Conservation (phyloP, 2,113 vertebrate genomes). For the Leptobrachium ailaonicum region DNA sequence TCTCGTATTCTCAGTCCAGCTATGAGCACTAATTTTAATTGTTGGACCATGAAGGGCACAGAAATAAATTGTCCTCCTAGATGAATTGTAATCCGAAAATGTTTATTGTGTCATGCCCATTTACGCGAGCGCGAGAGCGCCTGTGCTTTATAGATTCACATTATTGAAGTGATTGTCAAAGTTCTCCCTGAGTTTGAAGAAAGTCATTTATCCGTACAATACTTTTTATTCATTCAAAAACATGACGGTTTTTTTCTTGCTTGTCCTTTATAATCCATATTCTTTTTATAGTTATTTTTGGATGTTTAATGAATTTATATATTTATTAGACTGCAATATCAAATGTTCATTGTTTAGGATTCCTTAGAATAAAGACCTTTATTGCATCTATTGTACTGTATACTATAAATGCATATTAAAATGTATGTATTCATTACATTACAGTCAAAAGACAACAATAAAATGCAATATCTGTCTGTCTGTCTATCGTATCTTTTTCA, state of each 20-base stretch:
- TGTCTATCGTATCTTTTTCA: too few species aligned
- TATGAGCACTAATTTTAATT: constrained; percentile 7
- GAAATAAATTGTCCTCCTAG: constrained; percentile 9
- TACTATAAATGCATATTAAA: too few species aligned
- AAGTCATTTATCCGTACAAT: background rate
- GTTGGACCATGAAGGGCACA: constrained; percentile 16
- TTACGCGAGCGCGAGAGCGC: background rate
- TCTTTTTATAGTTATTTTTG: background rate
- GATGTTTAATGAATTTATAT: too few species aligned
- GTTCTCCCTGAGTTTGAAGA: background rate
- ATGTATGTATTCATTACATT: too few species aligned
- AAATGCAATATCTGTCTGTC: too few species aligned
- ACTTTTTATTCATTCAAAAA: background rate
- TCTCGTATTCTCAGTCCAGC: too few species aligned
- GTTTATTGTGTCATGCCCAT: constrained; percentile 9
- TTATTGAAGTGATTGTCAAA: background rate
- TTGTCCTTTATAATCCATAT: background rate
- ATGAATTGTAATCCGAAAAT: background rate
- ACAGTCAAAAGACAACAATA: too few species aligned
- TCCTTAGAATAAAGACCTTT: too few species aligned
- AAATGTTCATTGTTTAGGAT: too few species aligned
- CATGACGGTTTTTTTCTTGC: background rate
- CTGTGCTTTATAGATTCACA: background rate
- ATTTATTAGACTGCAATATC: too few species aligned
- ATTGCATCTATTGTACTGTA: too few species aligned